These are phyloP conservation scores for Gopherus evgoodei DNA, from an alignment of 2,113 vertebrate genomes.

Conservation along the genomic window DNA sequence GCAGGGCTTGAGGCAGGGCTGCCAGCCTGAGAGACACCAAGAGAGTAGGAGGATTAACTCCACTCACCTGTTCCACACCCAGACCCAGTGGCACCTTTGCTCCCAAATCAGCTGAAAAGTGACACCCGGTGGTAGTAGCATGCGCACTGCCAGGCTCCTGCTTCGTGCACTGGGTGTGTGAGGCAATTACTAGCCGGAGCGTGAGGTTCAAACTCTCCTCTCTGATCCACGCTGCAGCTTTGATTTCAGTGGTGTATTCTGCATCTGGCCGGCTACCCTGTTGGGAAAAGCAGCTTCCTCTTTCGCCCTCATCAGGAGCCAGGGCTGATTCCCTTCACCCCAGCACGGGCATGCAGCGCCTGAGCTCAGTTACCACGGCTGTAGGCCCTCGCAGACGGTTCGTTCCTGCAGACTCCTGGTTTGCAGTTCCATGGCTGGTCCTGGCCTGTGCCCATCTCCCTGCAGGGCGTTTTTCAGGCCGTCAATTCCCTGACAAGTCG, in stretches of 20 bases:
- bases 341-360: not conserved
- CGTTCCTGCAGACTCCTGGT: not conserved
- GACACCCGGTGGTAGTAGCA: no score
- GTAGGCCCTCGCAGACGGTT: not conserved
- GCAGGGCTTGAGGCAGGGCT: not conserved
- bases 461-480: not conserved
- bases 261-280: not conserved
- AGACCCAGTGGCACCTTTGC: not conserved
- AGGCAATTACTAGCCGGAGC: not conserved
- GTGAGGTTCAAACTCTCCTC: not conserved
- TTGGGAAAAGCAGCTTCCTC: not conserved
- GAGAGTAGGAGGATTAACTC: not conserved
- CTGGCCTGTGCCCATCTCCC: not conserved
- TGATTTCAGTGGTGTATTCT: not conserved
- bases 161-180: not conserved
- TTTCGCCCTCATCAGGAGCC: not conserved
- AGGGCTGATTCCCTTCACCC: not conserved
- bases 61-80: no score
- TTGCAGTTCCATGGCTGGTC: not conserved
- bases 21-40: not conserved
- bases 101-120: not conserved
- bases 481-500: accelerated
- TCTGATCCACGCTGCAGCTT: not conserved
- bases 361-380: not conserved
- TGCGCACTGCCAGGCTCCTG: not conserved